These are phyloP conservation scores for Palaemon carinicauda DNA, from an alignment of 1,140 invertebrate species.

Conservation along the genomic window DNA sequence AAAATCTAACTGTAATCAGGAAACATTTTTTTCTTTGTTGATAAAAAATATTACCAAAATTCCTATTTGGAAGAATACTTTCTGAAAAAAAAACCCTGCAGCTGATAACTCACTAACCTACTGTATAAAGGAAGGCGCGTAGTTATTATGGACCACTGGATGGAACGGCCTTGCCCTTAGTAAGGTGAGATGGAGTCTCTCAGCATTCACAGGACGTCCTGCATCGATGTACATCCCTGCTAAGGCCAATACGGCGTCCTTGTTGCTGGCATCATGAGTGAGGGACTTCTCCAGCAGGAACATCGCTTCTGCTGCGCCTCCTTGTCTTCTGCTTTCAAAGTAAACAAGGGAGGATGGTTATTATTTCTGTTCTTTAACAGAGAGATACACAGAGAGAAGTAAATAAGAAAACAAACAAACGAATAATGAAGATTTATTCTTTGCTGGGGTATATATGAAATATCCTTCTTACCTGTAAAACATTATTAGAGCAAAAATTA, in stretches of 20 bases:
- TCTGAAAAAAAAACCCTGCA: not conserved
- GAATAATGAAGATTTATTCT: too few species aligned
- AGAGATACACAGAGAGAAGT: too few species aligned
- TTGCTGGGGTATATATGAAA: too few species aligned
- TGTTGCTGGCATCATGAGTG: conserved; percentile 60
- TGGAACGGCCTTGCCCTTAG: conserved; percentile 34
- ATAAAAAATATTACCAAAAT: too few species aligned
- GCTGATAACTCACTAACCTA: not conserved
- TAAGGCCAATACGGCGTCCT: conserved; percentile 58
- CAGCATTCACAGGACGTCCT: conserved; percentile 28
- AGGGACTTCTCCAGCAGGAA: conserved; percentile 61
- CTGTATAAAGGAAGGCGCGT: conserved; percentile 54
- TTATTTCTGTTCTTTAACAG: too few species aligned
- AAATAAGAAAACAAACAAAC: too few species aligned
- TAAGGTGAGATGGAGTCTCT: conserved; percentile 45
- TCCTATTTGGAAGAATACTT: too few species aligned
- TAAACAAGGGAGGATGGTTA: not conserved
- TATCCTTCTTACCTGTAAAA: too few species aligned
- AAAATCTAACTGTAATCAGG: too few species aligned
- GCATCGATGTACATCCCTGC: conserved; percentile 48
- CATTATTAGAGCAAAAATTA: too few species aligned
- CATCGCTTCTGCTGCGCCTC: conserved; percentile 61
- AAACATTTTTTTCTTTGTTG: too few species aligned
- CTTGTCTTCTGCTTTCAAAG: conserved; percentile 55
- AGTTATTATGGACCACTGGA: conserved; percentile 56